Evolutionary conservation across 1,140 invertebrate genomes (phyloP), one percentile per base, ranked within the genome.

Genomic region (Ips typographus): DNA sequence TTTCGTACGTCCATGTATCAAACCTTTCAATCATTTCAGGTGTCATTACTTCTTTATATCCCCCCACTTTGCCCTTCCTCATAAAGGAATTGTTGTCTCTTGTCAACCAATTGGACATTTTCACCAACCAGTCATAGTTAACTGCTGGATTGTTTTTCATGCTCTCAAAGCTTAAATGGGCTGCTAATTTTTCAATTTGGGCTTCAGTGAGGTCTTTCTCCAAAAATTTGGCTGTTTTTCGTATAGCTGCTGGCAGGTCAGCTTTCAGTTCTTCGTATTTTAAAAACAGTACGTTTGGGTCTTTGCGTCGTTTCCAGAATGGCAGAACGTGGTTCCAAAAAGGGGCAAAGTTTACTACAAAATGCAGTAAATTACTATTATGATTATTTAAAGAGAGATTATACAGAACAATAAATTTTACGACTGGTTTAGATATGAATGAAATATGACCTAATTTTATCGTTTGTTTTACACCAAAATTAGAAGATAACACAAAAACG

Each of bases 91-190:
- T 83, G 53, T 83, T 81, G 22, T 22, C 22, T 22, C 22, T 22
- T 22, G 22, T 22, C 22, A 22, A 22, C 22, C 22, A 22, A 22
- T 22, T 22, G 22, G 22, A 22, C 8, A 81, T 72, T 47, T 81
- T 77, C 0, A 82, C 75, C 0, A 79, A 76, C 1, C 76, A 75
- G 72, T 83, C 84, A 64, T 88, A 88, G 77, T 93, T 93, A 0
- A 92, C 89, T 65, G 87, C 37, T 1, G 85, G 84, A 77, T 93
- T 93, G 2, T 84, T 82, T 72, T 87, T 86, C 84, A 93, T 89
- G 40, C 67, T 73, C 41, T 90, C 84, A 74, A 91, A 87, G 78
- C 86, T 85, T 4, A 91, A 78, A 74, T 91, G 88, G 0, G 84
- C 73, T 0, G 79, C 75, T 53, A 92, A 77, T 59, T 76, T 65